Percentiles rank a stretch among this genome's conserved stretches.
Conservation (phyloP, 2,113 vertebrate genomes). For the Monopterus albus region DNA sequence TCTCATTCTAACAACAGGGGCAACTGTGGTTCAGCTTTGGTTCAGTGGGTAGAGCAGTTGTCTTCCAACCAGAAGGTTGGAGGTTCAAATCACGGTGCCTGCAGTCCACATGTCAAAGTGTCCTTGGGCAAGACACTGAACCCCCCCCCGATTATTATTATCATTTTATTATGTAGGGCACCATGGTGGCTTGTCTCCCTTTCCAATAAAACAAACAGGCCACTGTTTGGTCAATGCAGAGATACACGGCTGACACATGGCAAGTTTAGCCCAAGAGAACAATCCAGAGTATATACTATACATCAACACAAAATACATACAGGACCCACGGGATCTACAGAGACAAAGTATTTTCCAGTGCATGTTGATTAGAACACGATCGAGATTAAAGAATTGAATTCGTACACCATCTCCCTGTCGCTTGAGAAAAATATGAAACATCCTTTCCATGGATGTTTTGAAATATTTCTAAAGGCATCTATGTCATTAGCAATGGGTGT, state of each 20-base stretch:
- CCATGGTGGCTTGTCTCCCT: constrained; percentile 74
- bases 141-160: too few relatives aligned
- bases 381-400: constrained; percentile 56
- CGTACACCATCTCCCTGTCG: constrained; percentile 51
- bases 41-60: too few relatives aligned
- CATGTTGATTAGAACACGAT: constrained; percentile 81
- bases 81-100: too few relatives aligned
- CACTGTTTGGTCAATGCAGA: constrained; percentile 53
- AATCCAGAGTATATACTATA: constrained; percentile 75
- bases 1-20: constrained; percentile 57
- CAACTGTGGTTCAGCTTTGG: too few relatives aligned
- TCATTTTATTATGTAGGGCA: constrained; percentile 76
- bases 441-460: constrained; percentile 32
- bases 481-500: constrained; percentile 10
- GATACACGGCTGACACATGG: constrained; percentile 55
- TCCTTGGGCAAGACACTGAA: too few relatives aligned
- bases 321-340: constrained; percentile 74
- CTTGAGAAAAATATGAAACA: constrained; percentile 36
- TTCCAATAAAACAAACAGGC: constrained; percentile 72
- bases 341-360: constrained; percentile 86
- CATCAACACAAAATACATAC: constrained; percentile 68
- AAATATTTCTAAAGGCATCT: constrained; percentile 14
- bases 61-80: too few relatives aligned
- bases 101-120: too few relatives aligned
- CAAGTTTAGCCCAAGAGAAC: constrained; percentile 63